Evolutionary conservation across 1,140 invertebrate species (phyloP), one percentile per base, ranked within the genome.

Genomic region (Drosophila novamexicana): DNA sequence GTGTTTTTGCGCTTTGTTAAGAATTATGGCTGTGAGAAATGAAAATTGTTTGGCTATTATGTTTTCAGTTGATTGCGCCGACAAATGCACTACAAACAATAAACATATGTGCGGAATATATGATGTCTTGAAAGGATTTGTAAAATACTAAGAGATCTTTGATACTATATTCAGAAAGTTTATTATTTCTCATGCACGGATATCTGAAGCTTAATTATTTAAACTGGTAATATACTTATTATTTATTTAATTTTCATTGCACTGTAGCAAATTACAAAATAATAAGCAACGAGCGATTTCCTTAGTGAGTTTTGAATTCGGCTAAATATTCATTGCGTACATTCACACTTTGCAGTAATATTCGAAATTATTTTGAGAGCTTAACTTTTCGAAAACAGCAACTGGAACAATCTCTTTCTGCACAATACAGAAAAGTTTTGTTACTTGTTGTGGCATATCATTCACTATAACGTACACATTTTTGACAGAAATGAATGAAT

Each of bases 401-500:
- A 32, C 37, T 22, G 22, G 22, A 22, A 22, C 22, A 22, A 1
- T 3, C 22, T 2, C 22, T 22, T 22, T 22, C 1, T 22, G 54
- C 40, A 59, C n/a, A 47, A 49, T 42, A 22, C 36, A 40, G 10
- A 63, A 71, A 69, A 74, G 16, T 68, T 59, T 49, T 9, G 22
- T 10, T 22, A 16, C 12, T 49, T 49, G 65, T 18, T 44, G 9
- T 53, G 7, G 32, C 42, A 44, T 67, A 68, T 50, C 32, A 22
- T 22, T 39, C 22, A 47, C 37, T 52, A 63, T 22, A 65, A 50
- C 65, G 65, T 63, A 61, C 2, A 75, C 45, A 57, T 69, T 75
- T 72, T 76, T 86, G 76, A 88, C 76, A 82, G 73, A 72, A 77
- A 86, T 66, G 79, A 86, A 83, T 88, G 83, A 69, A 83, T 70